Evolutionary conservation across 1,140 invertebrate species (phyloP), one percentile per base, ranked within the genome.

Genomic region (Schlechtendalia chinensis): DNA sequence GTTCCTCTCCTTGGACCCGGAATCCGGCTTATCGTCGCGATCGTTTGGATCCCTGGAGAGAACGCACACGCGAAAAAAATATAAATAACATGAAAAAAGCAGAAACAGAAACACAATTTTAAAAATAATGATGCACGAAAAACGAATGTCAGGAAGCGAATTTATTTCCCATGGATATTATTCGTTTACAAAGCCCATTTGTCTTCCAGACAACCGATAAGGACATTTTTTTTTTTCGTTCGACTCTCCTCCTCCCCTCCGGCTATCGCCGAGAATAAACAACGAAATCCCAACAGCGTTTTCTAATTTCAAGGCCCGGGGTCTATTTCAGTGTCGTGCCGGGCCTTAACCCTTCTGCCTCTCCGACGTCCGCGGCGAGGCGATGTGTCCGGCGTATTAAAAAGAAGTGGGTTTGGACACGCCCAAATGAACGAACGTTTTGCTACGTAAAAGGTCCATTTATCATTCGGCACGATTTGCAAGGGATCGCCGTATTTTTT

Each of bases 1-100:
- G 85, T 93, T 95, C 59, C 91, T 89, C 86, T 95, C 94, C 84
- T 91, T 92, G 65, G 90, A 94, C 81, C 91, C 90, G 2, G 91
- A 95, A 86, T 3, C 90, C 89, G 82, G 92, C 90, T 83, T 93
- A 91, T 80, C 91, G 89, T 71, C 90, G 82, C 93, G 91, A 83
- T 94, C 92, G 84, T 96, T 96, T 0, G 95, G 94, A 87, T 96
- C 95, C 81, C 95, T 96, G 87, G 54, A 84, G 82, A 85, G 81
- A 83, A 19, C 83, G 82, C 71, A 8, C 8, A 8, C 8, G 8
- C 3, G 8, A 63, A 83, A 54, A 82, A 67, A n/a, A n/a, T n/a
- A n/a, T n/a, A n/a, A n/a, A n/a, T n/a, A n/a, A n/a, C n/a, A n/a
- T n/a, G n/a, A n/a, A n/a, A n/a, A n/a, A n/a, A n/a, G n/a, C n/a